These are phyloP conservation scores for Chelonia mydas DNA, from an alignment of 2,797 vertebrate species.

Conservation along the genomic window DNA sequence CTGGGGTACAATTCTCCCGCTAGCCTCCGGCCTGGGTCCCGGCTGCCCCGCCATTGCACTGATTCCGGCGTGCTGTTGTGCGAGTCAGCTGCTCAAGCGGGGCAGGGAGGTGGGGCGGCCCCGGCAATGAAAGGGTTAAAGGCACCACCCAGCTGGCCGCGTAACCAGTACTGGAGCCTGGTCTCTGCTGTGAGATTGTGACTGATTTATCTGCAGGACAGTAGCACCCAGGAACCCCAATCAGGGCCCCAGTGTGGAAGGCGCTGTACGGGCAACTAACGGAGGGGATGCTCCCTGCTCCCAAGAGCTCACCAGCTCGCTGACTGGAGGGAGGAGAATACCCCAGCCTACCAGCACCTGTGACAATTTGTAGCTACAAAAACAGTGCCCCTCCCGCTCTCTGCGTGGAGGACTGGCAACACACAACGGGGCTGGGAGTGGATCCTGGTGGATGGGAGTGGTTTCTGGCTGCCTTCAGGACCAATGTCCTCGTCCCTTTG, in stretches of 20 bases:
- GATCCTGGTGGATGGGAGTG: background rate
- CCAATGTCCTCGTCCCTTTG: background rate
- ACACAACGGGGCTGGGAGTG: background rate
- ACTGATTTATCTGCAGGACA: too few relatives aligned
- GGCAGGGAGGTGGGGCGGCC: fast-evolving
- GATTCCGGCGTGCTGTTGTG: background rate
- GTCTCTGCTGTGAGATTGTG: background rate
- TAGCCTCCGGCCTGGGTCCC: background rate
- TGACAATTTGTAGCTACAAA: too few relatives aligned
- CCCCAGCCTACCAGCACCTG: too few relatives aligned
- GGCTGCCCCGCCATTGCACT: background rate
- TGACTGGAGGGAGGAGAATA: too few relatives aligned
- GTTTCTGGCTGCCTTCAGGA: background rate
- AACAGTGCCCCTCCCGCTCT: background rate
- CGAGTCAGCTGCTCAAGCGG: background rate
- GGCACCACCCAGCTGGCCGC: fast-evolving
- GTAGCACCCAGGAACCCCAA: background rate
- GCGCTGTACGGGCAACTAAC: too few relatives aligned
- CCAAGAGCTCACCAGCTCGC: too few relatives aligned
- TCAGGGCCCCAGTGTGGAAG: background rate
- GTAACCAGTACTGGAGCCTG: background rate
- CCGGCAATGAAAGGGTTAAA: background rate
- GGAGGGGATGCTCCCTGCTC: too few relatives aligned
- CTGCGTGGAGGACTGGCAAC: background rate
- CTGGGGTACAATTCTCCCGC: too few relatives aligned